Evolutionary conservation across 2,888 invertebrate genomes (phyloP).

Genomic region (Schrankia costaestrigalis): DNA sequence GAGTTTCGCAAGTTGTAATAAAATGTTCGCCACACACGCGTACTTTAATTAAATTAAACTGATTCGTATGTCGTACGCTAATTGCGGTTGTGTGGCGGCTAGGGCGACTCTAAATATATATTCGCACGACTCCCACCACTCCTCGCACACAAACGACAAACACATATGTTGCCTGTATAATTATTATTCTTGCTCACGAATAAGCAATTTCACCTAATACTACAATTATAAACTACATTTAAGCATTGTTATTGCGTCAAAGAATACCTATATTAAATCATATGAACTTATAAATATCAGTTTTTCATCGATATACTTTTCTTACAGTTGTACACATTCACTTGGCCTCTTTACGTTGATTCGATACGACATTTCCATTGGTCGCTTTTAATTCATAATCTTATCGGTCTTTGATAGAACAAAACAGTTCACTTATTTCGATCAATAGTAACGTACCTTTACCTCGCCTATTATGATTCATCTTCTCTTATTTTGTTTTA

Average conservation of each 20-base stretch:
- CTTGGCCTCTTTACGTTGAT: conserved; percentile 42
- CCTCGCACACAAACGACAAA: conserved; percentile 44
- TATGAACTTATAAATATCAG: too few relatives aligned
- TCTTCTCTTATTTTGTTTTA: conserved; percentile 4
- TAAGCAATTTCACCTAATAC: too few relatives aligned
- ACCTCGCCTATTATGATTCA: conserved; percentile 34
- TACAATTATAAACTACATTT: too few relatives aligned
- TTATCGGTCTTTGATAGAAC: conserved; percentile 69
- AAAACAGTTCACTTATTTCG: conserved; percentile 49
- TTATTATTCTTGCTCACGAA: conserved; percentile 28
- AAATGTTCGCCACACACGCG: conserved; percentile 39
- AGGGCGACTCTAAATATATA: conserved; percentile 56
- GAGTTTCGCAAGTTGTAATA: conserved; percentile 15
- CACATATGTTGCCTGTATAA: conserved; percentile 46
- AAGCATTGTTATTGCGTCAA: background rate
- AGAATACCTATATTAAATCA: too few relatives aligned
- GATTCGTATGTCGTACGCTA: conserved; percentile 43
- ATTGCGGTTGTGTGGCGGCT: conserved; percentile 47
- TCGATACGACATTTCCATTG: conserved; percentile 47
- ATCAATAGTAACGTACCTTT: conserved; percentile 50
- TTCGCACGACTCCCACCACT: conserved; percentile 57
- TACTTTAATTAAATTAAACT: conserved; percentile 59
- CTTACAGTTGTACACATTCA: conserved; percentile 10
- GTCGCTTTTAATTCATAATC: conserved; percentile 54
- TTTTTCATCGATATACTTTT: background rate